phyloP scores from a whole-genome alignment of 2,797 vertebrate species.

The Denticeps clupeoides region DNA sequence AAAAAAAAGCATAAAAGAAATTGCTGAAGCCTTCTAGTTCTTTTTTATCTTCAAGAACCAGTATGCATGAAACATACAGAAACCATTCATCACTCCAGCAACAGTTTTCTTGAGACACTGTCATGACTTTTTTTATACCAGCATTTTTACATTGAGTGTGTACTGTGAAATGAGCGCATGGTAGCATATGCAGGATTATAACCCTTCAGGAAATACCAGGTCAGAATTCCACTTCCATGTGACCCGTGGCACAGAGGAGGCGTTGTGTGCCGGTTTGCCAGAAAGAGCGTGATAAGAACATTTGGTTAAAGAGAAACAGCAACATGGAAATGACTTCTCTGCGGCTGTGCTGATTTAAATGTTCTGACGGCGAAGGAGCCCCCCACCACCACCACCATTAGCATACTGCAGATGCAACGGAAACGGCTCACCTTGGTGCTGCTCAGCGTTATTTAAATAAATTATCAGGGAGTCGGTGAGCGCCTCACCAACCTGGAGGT shows the following conservation, averaged over 20 bases:
- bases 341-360: too few species aligned
- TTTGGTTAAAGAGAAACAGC: slow-evolving; percentile 37
- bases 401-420: slow-evolving; percentile 48
- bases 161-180: not conserved
- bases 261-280: slow-evolving; percentile 51
- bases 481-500: not conserved
- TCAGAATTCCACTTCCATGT: slow-evolving; percentile 57
- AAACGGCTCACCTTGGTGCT: slow-evolving; percentile 43
- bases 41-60: too few species aligned
- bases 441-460: slow-evolving; percentile 41
- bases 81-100: too few species aligned
- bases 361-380: too few species aligned
- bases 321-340: slow-evolving; percentile 17
- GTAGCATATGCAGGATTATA: slow-evolving; percentile 47
- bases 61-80: too few species aligned
- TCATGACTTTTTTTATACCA: too few species aligned
- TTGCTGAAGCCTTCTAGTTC: too few species aligned
- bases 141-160: too few species aligned
- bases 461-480: slow-evolving; percentile 1
- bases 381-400: slow-evolving; percentile 40
- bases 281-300: slow-evolving; percentile 41
- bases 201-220: slow-evolving; percentile 72
- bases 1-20: too few species aligned
- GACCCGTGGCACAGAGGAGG: slow-evolving; percentile 36
- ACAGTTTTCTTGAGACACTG: too few species aligned